These are phyloP conservation scores for Microctonus aethiopoides DNA, from an alignment of 2,888 invertebrate species.

Conservation along the genomic window DNA sequence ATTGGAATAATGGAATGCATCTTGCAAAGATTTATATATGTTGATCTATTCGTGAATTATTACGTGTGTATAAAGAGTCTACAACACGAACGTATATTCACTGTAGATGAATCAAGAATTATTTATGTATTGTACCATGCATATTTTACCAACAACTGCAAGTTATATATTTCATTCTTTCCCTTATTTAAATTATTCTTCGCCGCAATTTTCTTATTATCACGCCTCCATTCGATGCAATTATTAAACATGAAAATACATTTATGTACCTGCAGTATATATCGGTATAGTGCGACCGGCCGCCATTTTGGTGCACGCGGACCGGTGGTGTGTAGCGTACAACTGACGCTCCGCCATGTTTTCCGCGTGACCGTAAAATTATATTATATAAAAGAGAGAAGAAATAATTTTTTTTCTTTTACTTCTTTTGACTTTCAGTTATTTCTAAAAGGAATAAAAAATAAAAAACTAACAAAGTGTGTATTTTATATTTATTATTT, in stretches of 20 bases:
- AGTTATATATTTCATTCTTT: slow-evolving; percentile 15
- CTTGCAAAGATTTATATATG: not conserved
- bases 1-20: slow-evolving; percentile 12
- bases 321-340: not conserved
- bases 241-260: not conserved
- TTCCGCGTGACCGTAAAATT: not conserved
- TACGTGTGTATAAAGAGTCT: not conserved
- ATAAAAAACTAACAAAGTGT: too few species aligned
- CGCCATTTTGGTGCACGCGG: slow-evolving; percentile 28
- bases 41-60: not conserved
- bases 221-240: slow-evolving; percentile 46
- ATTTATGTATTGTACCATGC: not conserved
- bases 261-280: slow-evolving; percentile 1
- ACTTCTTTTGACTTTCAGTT: too few species aligned
- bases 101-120: not conserved
- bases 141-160: not conserved
- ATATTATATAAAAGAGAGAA: not conserved
- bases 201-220: slow-evolving; percentile 54
- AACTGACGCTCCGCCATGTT: not conserved
- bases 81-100: not conserved
- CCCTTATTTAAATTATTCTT: slow-evolving; percentile 17
- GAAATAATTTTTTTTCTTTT: too few species aligned
- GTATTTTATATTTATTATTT: not conserved
- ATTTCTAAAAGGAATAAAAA: too few species aligned
- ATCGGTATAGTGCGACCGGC: not conserved